phyloP scores from a whole-genome alignment of 2,797 vertebrate genomes.

The Enteromius anoplus region DNA sequence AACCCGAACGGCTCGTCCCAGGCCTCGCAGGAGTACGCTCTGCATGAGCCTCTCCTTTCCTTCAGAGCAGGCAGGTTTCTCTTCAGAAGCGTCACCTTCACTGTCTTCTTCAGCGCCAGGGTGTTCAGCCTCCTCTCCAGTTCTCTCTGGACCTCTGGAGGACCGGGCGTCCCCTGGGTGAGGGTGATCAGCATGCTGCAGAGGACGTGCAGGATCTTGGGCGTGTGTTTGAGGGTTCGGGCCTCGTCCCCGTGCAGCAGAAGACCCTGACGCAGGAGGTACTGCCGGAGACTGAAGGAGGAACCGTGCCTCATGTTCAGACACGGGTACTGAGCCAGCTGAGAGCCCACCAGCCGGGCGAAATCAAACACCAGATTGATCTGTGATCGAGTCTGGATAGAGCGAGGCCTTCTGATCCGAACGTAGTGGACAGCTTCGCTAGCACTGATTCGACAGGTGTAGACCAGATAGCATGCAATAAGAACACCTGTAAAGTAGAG shows the following conservation, averaged over 20 bases:
- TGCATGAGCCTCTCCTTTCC: conserved; percentile 58
- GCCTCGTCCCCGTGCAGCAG: conserved; percentile 82
- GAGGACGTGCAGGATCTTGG: conserved; percentile 82
- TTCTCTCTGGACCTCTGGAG: conserved; percentile 69
- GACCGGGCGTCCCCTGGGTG: conserved; percentile 67
- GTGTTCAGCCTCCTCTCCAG: conserved; percentile 71
- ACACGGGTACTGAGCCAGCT: conserved; percentile 76
- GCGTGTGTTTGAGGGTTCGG: conserved; percentile 74
- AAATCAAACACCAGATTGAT: conserved; percentile 83
- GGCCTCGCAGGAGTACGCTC: conserved; percentile 64
- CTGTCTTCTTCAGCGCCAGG: conserved; percentile 66
- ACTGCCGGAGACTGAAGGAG: conserved; percentile 77
- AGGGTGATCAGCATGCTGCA: conserved; percentile 75
- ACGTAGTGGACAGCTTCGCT: conserved; percentile 83
- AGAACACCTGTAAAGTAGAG: conserved; percentile 75
- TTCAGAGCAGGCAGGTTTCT: conserved; percentile 70
- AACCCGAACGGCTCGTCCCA: conserved; percentile 78
- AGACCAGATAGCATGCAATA: conserved; percentile 84
- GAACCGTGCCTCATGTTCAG: conserved; percentile 69
- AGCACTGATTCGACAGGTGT: conserved; percentile 78
- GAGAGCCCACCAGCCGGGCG: conserved; percentile 74
- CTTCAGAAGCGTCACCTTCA: conserved; percentile 75
- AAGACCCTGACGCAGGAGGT: conserved; percentile 76
- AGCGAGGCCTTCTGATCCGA: conserved; percentile 79
- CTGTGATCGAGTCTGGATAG: conserved; percentile 82